Evolutionary conservation across 2,113 vertebrate genomes (phyloP).

Genomic region (Herpailurus yagouaroundi): DNA sequence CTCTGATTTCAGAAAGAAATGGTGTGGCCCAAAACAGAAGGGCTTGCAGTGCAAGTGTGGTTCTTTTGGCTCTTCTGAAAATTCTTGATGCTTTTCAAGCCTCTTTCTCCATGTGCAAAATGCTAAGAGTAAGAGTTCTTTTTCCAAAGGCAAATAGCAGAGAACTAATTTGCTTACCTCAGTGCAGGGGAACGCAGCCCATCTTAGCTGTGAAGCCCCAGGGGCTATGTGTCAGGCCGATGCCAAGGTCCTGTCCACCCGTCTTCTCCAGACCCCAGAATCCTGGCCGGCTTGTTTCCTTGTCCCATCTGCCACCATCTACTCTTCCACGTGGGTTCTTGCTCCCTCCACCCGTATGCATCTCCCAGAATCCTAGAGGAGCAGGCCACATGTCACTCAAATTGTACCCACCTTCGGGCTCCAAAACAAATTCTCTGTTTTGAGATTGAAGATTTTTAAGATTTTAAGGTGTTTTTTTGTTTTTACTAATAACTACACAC

Average conservation of each 20-base stretch:
- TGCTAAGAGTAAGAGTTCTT: background rate
- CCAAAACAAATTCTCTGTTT: background rate
- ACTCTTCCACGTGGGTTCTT: background rate
- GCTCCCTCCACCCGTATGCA: background rate
- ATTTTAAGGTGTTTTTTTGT: background rate
- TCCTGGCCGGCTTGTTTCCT: background rate
- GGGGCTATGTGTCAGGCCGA: background rate
- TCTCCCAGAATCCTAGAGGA: background rate
- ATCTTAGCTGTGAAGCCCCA: background rate
- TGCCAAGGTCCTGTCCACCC: background rate
- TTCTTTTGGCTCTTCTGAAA: background rate
- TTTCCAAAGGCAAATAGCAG: background rate
- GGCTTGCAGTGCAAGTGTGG: background rate
- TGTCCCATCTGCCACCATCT: background rate
- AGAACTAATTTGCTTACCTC: slow-evolving; percentile 17
- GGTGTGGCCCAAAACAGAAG: background rate
- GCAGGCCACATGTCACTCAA: background rate
- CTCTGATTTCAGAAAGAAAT: background rate
- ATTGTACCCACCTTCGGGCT: background rate
- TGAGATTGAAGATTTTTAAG: background rate
- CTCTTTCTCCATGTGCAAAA: slow-evolving; percentile 25
- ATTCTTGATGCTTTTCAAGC: background rate
- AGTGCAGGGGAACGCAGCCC: background rate
- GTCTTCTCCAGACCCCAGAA: background rate
- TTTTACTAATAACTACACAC: background rate